Percentiles rank a stretch among this genome's conserved stretches.
These are phyloP conservation scores for Syritta pipiens DNA, from an alignment of 2,888 invertebrate species.

Conservation along the genomic window DNA sequence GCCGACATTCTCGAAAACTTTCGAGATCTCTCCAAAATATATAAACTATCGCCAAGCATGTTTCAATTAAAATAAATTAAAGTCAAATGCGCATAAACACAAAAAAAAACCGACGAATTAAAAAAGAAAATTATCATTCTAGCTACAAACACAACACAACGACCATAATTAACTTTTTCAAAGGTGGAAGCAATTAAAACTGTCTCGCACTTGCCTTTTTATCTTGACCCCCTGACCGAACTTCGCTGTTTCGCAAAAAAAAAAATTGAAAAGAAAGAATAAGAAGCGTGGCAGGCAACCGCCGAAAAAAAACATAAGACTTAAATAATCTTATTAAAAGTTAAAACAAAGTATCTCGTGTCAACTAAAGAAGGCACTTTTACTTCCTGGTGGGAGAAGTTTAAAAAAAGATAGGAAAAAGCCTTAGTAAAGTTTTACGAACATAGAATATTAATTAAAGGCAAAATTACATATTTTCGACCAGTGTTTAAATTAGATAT, in stretches of 20 bases:
- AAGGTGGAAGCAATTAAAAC: conserved; percentile 24
- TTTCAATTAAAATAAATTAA: not conserved
- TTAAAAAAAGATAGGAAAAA: too few relatives aligned
- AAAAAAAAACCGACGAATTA: not conserved
- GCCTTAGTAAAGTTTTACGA: too few relatives aligned
- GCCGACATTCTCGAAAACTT: too few relatives aligned
- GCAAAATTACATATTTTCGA: too few relatives aligned
- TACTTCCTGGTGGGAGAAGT: too few relatives aligned
- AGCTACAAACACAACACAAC: not conserved
- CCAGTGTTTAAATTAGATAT: not conserved
- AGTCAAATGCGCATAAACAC: not conserved
- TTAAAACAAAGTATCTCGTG: not conserved
- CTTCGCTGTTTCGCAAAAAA: not conserved
- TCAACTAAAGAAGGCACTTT: too few relatives aligned
- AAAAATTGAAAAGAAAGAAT: not conserved
- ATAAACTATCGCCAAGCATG: not conserved
- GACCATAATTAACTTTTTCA: conserved; percentile 1
- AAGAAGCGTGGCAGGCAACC: not conserved
- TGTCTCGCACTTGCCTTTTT: conserved; percentile 8
- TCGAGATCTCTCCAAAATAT: not conserved
- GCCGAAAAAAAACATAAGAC: not conserved
- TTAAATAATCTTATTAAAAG: conserved; percentile 3
- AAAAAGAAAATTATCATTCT: not conserved
- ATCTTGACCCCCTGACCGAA: conserved; percentile 10
- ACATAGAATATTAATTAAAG: too few relatives aligned